Percentiles rank a stretch among this genome's conserved stretches.
Evolutionary conservation across 1,140 invertebrate genomes (phyloP).

Genomic region (Cylas formicarius): DNA sequence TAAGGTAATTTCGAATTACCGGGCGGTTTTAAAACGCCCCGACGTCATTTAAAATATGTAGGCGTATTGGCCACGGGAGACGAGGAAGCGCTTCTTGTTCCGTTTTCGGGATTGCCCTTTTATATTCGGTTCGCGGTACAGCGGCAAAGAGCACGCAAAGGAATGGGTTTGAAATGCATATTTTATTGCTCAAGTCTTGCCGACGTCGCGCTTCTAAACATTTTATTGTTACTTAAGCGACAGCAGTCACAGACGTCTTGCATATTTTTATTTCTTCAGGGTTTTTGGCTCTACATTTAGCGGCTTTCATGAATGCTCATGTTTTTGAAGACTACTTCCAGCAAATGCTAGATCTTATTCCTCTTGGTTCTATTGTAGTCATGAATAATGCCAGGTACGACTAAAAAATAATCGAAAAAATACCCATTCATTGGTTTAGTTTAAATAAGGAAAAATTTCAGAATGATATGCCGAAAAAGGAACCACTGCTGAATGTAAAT

Average conservation of each 20-base stretch:
- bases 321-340: not conserved
- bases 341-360: not conserved
- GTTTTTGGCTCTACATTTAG: not conserved
- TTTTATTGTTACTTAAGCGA: slow-evolving; percentile 6
- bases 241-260: no score
- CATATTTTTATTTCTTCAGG: not conserved
- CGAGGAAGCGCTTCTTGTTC: not conserved
- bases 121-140: no score
- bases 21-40: slow-evolving; percentile 21
- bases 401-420: no score
- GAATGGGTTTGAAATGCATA: slow-evolving; percentile 4
- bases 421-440: no score
- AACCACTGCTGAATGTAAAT: no score
- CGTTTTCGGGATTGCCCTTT: not conserved
- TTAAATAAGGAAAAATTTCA: no score
- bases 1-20: slow-evolving; percentile 28
- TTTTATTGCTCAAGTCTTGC: slow-evolving; percentile 4
- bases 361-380: no score
- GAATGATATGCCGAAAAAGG: no score
- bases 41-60: slow-evolving; percentile 26
- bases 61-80: slow-evolving; percentile 24
- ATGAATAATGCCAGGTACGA: no score
- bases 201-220: slow-evolving; percentile 1
- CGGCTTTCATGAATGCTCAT: not conserved
- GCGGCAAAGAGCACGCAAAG: not conserved